A percentile compares a stretch with the other conserved stretches of the same genome.
phyloP scores from a whole-genome alignment of 2,888 invertebrate genomes.

The Lasioglossum leucozonium region DNA sequence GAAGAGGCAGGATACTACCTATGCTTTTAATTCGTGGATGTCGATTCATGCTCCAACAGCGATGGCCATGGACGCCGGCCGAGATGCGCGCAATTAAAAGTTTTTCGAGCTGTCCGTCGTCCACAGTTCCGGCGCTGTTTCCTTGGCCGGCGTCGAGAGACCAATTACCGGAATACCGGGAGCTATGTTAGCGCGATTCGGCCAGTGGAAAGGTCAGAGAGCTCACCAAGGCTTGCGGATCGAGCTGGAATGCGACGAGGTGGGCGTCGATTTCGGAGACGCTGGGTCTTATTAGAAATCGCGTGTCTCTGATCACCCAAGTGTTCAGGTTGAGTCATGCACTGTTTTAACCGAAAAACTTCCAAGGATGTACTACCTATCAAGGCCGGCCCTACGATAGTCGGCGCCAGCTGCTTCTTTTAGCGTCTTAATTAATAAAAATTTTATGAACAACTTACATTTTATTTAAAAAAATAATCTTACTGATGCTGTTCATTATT shows the following conservation, averaged over 20 bases:
- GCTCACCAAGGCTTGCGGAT: background rate
- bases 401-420: too few relatives aligned
- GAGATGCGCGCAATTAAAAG: slow-evolving; percentile 47
- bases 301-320: background rate
- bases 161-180: slow-evolving; percentile 26
- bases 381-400: too few relatives aligned
- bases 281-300: slow-evolving; percentile 34
- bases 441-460: too few relatives aligned
- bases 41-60: background rate
- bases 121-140: background rate
- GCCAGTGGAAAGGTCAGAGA: background rate
- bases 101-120: background rate
- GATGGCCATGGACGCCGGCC: background rate
- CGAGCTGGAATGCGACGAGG: background rate
- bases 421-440: too few relatives aligned
- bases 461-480: too few relatives aligned
- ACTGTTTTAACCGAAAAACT: too few relatives aligned
- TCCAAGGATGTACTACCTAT: too few relatives aligned
- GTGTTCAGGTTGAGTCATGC: too few relatives aligned
- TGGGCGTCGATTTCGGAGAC: background rate
- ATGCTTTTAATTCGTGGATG: slow-evolving; percentile 16
- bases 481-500: too few relatives aligned
- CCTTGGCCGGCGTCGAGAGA: slow-evolving; percentile 1
- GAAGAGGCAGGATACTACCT: slow-evolving; percentile 10
- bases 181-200: background rate